phyloP scores from a whole-genome alignment of 2,888 invertebrate species.

The Lycia hirtaria region DNA sequence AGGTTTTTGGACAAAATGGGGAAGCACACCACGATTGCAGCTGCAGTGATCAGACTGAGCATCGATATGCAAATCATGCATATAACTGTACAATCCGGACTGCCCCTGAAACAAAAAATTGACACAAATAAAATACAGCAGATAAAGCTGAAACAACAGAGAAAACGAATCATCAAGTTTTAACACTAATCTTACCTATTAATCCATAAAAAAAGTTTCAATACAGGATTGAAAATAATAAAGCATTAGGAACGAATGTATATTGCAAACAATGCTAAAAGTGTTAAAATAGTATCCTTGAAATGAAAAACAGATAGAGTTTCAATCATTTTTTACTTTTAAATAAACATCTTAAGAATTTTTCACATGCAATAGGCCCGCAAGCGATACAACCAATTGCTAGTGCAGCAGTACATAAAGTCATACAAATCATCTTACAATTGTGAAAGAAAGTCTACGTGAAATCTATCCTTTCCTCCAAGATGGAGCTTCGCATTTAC shows the following conservation, averaged over 20 bases:
- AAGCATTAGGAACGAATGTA: too few relatives aligned
- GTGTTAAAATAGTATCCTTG: too few relatives aligned
- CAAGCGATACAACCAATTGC: conserved; percentile 53
- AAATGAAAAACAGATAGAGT: background rate
- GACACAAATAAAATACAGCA: background rate
- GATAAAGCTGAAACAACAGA: background rate
- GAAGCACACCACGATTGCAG: conserved; percentile 51
- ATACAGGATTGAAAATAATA: background rate
- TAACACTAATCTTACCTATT: background rate
- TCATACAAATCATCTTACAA: conserved; percentile 59
- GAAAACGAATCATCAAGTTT: background rate
- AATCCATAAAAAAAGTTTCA: background rate
- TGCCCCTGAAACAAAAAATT: conserved; percentile 43
- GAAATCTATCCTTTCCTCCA: background rate
- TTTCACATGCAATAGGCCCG: conserved; percentile 57
- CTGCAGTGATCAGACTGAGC: conserved; percentile 51
- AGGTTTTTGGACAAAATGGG: conserved; percentile 52
- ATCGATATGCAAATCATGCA: conserved; percentile 66
- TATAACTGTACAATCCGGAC: conserved; percentile 2
- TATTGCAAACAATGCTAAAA: too few relatives aligned
- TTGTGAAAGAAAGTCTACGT: background rate
- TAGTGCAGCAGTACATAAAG: conserved; percentile 49
- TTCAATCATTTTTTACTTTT: conserved; percentile 39
- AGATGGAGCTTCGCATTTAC: conserved; percentile 7
- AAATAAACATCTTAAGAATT: conserved; percentile 50